phyloP scores from a whole-genome alignment of 2,888 invertebrate genomes.

The Pterostichus madidus region DNA sequence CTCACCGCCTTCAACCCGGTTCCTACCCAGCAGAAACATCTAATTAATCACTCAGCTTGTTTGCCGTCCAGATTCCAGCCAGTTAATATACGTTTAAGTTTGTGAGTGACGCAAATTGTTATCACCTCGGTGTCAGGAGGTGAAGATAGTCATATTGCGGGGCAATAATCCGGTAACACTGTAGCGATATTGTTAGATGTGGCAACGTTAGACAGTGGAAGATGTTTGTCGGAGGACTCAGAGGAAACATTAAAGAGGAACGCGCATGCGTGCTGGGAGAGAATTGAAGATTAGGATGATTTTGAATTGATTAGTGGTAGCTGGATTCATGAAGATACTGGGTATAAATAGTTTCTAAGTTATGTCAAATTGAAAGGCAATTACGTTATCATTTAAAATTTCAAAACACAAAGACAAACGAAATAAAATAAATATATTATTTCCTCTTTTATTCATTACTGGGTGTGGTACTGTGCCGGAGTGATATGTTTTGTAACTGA shows the following conservation, averaged over 20 bases:
- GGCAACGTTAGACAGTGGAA: background rate
- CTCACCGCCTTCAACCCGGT: background rate
- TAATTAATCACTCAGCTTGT: constrained; percentile 58
- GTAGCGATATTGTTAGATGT: too few species aligned
- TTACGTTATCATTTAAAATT: too few species aligned
- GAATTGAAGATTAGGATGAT: background rate
- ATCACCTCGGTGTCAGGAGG: constrained; percentile 59
- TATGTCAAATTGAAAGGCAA: too few species aligned
- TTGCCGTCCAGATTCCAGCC: constrained; percentile 55
- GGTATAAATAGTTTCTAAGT: too few species aligned
- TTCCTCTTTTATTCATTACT: too few species aligned
- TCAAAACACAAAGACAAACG: too few species aligned
- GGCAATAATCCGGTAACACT: background rate
- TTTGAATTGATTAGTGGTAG: background rate
- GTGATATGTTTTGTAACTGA: too few species aligned
- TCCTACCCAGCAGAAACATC: constrained; percentile 36
- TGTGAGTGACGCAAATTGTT: constrained; percentile 65
- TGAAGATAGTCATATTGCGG: constrained; percentile 11
- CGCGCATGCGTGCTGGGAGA: background rate
- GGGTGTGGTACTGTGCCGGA: too few species aligned
- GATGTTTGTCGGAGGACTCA: background rate
- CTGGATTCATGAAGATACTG: too few species aligned
- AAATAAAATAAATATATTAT: too few species aligned
- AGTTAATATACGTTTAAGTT: constrained; percentile 66
- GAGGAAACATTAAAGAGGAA: background rate